Percentiles rank a stretch among this genome's conserved stretches.
Evolutionary conservation across 30 jellyfish, hydroid and myxozoan species (phyloP).

Genomic region (Phacellophora camtschatica): DNA sequence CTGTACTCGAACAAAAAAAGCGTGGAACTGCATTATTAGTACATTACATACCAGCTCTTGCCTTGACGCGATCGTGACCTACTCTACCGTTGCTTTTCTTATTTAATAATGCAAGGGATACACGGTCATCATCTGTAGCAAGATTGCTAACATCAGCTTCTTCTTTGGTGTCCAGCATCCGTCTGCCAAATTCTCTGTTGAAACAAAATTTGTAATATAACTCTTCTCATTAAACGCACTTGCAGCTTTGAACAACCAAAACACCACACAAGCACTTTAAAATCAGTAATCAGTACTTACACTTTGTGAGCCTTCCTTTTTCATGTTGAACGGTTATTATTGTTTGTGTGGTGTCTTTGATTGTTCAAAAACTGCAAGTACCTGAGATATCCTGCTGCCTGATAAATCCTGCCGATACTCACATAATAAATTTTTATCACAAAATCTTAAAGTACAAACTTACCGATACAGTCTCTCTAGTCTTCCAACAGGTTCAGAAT

Average conservation of each 20-base stretch:
- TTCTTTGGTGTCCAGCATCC: constrained; percentile 21
- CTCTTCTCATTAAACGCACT: no score
- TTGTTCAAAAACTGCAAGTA: no score
- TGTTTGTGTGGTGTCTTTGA: not conserved
- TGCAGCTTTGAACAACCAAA: no score
- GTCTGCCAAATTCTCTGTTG: constrained; percentile 22
- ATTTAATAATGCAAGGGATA: constrained; percentile 64
- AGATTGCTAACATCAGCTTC: constrained; percentile 8
- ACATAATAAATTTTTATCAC: no score
- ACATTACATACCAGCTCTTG: constrained; percentile 64
- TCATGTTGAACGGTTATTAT: not conserved
- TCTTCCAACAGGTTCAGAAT: constrained; percentile 75
- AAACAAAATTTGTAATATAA: no score
- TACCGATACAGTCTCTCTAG: constrained; percentile 64
- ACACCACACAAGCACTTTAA: not conserved
- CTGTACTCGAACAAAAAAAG: no score
- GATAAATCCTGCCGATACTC: no score
- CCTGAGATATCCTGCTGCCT: no score
- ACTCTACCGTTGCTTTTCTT: constrained; percentile 47
- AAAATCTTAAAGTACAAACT: not conserved
- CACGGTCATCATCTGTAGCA: not conserved
- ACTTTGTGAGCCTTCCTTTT: not conserved
- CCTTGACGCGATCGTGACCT: constrained; percentile 67
- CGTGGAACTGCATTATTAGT: no score
- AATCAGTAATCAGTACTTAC: not conserved